Conservation (phyloP, 1,140 invertebrate genomes). For the Psix sp. region DNA sequence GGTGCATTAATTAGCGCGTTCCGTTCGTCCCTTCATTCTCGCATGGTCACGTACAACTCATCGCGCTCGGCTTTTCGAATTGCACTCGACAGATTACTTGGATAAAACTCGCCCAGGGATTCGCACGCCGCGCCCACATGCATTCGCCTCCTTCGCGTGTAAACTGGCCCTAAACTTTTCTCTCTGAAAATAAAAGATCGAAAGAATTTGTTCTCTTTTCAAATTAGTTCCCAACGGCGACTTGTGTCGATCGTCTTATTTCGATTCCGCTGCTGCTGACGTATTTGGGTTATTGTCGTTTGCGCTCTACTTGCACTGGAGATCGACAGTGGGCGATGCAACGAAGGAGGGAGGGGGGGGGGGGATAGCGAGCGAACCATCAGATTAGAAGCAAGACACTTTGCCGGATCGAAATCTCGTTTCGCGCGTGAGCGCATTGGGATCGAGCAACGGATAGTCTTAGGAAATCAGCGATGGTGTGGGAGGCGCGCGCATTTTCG, state of each 20-base stretch:
- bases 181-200: too few relatives aligned
- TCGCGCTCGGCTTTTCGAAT: slow-evolving; percentile 66
- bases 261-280: slow-evolving; percentile 58
- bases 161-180: too few relatives aligned
- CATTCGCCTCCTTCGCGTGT: too few relatives aligned
- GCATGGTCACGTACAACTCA: slow-evolving; percentile 53
- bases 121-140: too few relatives aligned
- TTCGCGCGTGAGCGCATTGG: slow-evolving; percentile 59
- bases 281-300: slow-evolving; percentile 4
- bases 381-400: slow-evolving; percentile 51
- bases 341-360: too few relatives aligned
- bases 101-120: too few relatives aligned
- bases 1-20: slow-evolving; percentile 69
- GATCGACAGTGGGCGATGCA: too few relatives aligned
- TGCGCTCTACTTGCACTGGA: slow-evolving; percentile 7
- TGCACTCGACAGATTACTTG: slow-evolving; percentile 69
- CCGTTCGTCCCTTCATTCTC: slow-evolving; percentile 35
- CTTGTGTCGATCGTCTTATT: slow-evolving; percentile 62
- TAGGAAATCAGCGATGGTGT: slow-evolving; percentile 34
- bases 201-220: too few relatives aligned
- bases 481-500: slow-evolving; percentile 44
- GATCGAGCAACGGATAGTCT: slow-evolving; percentile 49
- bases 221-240: too few relatives aligned
- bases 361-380: too few relatives aligned
- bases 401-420: slow-evolving; percentile 60